Percentiles rank a stretch among this genome's conserved stretches.
Conservation (phyloP, 2,797 vertebrate genomes). For the Myiothlypis coronata region DNA sequence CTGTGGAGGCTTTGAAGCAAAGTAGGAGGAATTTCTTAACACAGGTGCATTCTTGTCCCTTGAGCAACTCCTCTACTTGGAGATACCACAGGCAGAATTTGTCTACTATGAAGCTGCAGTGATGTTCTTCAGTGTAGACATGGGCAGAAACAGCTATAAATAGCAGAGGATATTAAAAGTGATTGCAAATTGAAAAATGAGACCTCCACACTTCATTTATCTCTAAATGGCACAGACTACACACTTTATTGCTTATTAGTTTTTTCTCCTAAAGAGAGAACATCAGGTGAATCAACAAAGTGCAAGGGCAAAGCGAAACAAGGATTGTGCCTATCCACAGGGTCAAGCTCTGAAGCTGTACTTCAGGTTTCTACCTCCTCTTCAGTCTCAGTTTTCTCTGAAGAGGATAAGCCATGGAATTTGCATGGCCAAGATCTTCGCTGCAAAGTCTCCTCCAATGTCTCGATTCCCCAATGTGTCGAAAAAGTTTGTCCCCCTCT, state of each 20-base stretch:
- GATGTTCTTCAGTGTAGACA: not conserved
- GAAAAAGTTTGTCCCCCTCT: not conserved
- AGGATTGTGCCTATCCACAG: not conserved
- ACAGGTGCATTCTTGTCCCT: fast-evolving
- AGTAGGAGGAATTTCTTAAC: not conserved
- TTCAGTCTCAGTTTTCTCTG: not conserved
- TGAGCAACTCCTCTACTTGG: not conserved
- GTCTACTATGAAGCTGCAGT: fast-evolving
- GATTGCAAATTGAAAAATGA: not conserved
- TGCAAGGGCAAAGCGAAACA: not conserved
- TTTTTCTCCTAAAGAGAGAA: not conserved
- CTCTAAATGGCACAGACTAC: not conserved
- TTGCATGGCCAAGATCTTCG: not conserved
- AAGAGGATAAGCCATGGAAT: not conserved
- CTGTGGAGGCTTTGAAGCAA: not conserved
- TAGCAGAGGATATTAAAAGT: not conserved
- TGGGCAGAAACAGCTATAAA: not conserved
- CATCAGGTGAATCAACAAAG: not conserved
- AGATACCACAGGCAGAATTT: not conserved
- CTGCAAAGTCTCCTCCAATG: not conserved
- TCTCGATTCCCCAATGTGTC: fast-evolving
- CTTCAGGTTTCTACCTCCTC: not conserved
- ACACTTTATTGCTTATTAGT: not conserved
- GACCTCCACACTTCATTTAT: not conserved
- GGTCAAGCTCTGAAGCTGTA: not conserved